These are phyloP conservation scores for Lepilemur septentrionalis DNA, from an alignment of 2,797 vertebrate species.

Conservation along the genomic window DNA sequence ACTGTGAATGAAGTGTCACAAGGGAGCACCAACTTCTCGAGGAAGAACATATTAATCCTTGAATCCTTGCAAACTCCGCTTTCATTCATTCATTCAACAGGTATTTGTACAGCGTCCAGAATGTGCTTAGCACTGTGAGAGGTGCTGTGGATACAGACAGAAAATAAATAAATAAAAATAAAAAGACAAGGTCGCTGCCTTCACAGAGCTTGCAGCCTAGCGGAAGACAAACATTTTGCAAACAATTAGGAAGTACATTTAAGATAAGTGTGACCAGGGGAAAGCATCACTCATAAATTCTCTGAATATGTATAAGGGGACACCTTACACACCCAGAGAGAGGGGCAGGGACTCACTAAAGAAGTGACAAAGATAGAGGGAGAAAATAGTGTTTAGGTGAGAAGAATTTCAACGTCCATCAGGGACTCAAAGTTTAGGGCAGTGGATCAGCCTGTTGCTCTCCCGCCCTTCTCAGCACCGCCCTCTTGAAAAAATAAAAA, in stretches of 20 bases:
- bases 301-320: neutral
- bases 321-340: neutral
- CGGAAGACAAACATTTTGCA: neutral
- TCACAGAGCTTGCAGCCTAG: neutral
- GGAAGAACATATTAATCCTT: neutral
- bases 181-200: neutral
- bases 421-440: neutral
- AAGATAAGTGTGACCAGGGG: neutral
- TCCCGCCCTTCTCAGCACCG: neutral
- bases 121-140: neutral
- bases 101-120: neutral
- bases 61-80: neutral
- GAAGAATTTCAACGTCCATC: neutral
- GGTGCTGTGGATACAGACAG: neutral
- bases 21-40: neutral
- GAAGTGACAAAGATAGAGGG: neutral
- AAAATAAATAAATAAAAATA: neutral
- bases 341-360: neutral
- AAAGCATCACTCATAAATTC: neutral
- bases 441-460: neutral
- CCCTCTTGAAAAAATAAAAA: neutral
- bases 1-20: neutral
- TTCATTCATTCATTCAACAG: neutral
- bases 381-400: neutral
- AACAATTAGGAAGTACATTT: neutral